phyloP scores from a whole-genome alignment of 2,113 vertebrate genomes.

The Paracanthobrama guichenoti region DNA sequence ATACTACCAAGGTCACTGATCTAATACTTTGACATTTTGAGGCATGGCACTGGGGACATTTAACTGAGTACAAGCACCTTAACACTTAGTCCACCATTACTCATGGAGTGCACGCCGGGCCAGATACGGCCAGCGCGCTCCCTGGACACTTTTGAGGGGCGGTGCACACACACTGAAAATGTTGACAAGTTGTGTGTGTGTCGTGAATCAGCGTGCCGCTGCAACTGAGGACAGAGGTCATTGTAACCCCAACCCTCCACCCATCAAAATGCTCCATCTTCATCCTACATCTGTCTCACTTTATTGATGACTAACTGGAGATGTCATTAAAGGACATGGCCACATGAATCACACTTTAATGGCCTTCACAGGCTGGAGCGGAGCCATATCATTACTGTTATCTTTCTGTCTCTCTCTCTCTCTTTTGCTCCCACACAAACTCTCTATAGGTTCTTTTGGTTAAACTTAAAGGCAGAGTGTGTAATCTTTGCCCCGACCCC shows the following conservation, averaged over 20 bases:
- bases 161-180: not conserved
- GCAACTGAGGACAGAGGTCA: constrained; percentile 49
- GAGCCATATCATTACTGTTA: constrained; percentile 62
- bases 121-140: not conserved
- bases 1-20: constrained; percentile 32
- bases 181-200: constrained; percentile 45
- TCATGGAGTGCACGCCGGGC: constrained; percentile 13
- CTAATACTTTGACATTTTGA: constrained; percentile 31
- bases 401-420: constrained; percentile 35
- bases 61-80: not conserved
- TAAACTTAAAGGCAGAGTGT: not conserved
- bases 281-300: constrained; percentile 40
- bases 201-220: constrained; percentile 36
- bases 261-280: constrained; percentile 44
- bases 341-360: constrained; percentile 59
- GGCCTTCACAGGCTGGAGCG: constrained; percentile 51
- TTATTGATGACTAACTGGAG: constrained; percentile 63
- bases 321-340: constrained; percentile 60
- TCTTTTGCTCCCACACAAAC: not conserved
- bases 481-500: not conserved
- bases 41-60: constrained; percentile 25
- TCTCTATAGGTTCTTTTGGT: too few relatives aligned
- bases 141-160: constrained; percentile 3
- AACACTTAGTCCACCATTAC: constrained; percentile 35
- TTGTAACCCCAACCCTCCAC: constrained; percentile 29